Evolutionary conservation across 2,888 invertebrate species (phyloP).

Genomic region (Psylliodes chrysocephalus): DNA sequence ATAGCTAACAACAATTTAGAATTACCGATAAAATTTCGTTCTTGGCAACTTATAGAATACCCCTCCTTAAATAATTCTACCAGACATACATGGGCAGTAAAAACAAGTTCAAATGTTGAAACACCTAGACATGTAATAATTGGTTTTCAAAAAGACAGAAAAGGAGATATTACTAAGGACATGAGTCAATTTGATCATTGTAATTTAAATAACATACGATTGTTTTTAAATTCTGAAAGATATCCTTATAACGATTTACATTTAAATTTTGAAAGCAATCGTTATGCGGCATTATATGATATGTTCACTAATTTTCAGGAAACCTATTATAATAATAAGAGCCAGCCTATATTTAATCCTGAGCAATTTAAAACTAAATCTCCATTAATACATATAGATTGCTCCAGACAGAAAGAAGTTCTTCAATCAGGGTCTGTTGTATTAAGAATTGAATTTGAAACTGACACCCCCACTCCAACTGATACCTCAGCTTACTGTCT

Average conservation of each 20-base stretch:
- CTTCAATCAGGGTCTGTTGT: conserved; percentile 48
- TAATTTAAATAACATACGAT: not conserved
- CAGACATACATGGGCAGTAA: conserved; percentile 35
- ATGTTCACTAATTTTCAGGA: not conserved
- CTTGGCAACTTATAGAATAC: conserved; percentile 37
- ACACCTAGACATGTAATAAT: conserved; percentile 29
- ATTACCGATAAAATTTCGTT: conserved; percentile 29
- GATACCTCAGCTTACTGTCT: conserved; percentile 2
- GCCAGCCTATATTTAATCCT: not conserved
- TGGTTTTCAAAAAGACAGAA: conserved; percentile 16
- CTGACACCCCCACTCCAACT: conserved; percentile 19
- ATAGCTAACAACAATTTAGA: conserved; percentile 12
- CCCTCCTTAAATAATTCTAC: conserved; percentile 29
- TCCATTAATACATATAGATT: conserved; percentile 35
- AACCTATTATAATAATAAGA: not conserved
- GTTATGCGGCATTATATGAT: too few relatives aligned
- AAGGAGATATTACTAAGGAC: conserved; percentile 12
- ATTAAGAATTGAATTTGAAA: conserved; percentile 50
- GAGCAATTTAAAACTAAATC: not conserved
- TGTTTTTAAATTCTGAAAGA: not conserved
- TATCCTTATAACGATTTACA: not conserved
- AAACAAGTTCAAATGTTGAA: conserved; percentile 33
- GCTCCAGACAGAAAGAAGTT: conserved; percentile 48
- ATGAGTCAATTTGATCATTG: too few relatives aligned
- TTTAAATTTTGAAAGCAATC: not conserved